Evolutionary conservation across 2,113 vertebrate genomes (phyloP).

Genomic region (Piprites chloris): DNA sequence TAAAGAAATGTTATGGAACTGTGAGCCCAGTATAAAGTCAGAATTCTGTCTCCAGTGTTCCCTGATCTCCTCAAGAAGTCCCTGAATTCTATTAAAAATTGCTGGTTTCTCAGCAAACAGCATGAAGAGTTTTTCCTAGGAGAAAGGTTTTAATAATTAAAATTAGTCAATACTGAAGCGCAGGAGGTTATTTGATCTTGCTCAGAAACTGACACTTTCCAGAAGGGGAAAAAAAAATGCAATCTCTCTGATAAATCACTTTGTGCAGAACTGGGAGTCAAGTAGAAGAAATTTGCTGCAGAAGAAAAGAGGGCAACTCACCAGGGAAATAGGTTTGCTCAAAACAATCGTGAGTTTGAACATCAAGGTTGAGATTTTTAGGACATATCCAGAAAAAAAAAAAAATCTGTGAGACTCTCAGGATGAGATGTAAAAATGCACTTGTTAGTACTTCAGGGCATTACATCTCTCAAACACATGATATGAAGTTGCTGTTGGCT

Average conservation of each 20-base stretch:
- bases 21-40: constrained; percentile 4
- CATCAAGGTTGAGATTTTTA: constrained; percentile 42
- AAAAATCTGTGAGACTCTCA: neutral
- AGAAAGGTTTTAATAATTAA: constrained; percentile 77
- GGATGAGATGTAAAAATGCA: constrained; percentile 1
- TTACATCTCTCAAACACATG: neutral
- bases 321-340: constrained; percentile 51
- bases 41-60: constrained; percentile 40
- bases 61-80: constrained; percentile 52
- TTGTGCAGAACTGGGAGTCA: constrained; percentile 61
- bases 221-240: constrained; percentile 41
- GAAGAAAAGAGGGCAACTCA: constrained; percentile 57
- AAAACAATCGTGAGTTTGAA: constrained; percentile 34
- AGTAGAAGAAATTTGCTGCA: constrained; percentile 55
- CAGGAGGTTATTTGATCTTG: constrained; percentile 69
- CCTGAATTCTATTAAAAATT: constrained; percentile 67
- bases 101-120: constrained; percentile 62
- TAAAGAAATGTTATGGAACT: neutral
- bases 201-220: constrained; percentile 66
- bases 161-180: constrained; percentile 65
- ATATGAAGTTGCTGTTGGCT: neutral
- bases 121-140: constrained; percentile 54
- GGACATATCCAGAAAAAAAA: neutral
- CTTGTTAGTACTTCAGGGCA: neutral
- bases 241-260: constrained; percentile 67